Evolutionary conservation across 2,113 vertebrate species (phyloP).

Genomic region (Cheilinus undulatus): DNA sequence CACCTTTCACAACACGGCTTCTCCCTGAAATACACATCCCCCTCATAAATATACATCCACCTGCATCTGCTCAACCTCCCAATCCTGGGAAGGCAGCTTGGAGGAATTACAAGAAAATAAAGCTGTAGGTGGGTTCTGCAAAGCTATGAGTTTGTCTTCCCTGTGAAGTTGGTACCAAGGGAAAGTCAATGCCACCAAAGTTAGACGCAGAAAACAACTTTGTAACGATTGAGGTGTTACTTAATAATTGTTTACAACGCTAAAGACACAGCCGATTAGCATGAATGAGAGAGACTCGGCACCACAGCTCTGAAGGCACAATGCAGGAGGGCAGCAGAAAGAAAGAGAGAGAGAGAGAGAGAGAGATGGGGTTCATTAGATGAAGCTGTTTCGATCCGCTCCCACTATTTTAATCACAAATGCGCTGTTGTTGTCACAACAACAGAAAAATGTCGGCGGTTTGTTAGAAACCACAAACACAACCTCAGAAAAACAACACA

Average conservation of each 20-base stretch:
- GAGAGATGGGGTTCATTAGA: slow-evolving; percentile 30
- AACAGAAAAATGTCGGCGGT: slow-evolving; percentile 9
- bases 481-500: slow-evolving; percentile 22
- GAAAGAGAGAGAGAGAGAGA: slow-evolving; percentile 3
- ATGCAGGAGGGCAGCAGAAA: slow-evolving; percentile 12
- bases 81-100: slow-evolving; percentile 36
- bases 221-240: slow-evolving; percentile 11
- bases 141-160: slow-evolving; percentile 50
- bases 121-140: slow-evolving; percentile 65
- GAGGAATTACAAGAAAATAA: slow-evolving; percentile 72
- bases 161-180: slow-evolving; percentile 56
- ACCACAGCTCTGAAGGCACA: slow-evolving; percentile 14
- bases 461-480: slow-evolving; percentile 27
- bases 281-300: slow-evolving; percentile 25
- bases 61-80: slow-evolving; percentile 75
- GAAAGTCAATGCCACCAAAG: slow-evolving; percentile 60
- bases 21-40: slow-evolving; percentile 75
- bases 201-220: slow-evolving; percentile 36
- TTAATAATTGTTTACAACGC: slow-evolving; percentile 49
- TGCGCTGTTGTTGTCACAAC: slow-evolving; percentile 27
- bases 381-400: slow-evolving; percentile 42
- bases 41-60: slow-evolving; percentile 80
- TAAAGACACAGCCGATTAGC: slow-evolving; percentile 40
- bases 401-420: slow-evolving; percentile 59
- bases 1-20: slow-evolving; percentile 74